These are phyloP conservation scores for Tethya wilhelma DNA, from an alignment of 37 sponge, comb jelly and placozoan genomes.

Conservation along the genomic window DNA sequence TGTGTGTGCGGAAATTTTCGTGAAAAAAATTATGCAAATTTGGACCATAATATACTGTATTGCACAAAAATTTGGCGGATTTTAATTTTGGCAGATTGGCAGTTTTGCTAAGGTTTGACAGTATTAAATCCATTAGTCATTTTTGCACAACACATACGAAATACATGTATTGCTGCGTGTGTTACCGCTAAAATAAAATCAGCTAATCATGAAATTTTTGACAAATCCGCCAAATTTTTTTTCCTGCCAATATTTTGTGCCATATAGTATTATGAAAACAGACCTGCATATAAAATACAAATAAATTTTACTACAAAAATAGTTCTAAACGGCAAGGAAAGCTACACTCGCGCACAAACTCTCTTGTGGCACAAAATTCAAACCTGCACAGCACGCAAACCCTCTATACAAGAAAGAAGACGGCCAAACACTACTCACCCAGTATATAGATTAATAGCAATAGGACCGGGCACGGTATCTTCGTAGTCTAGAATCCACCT, in stretches of 20 bases:
- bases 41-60: no score
- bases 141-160: background rate
- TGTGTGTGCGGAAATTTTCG: background rate
- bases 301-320: background rate
- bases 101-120: no score
- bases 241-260: no score
- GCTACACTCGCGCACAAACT: background rate
- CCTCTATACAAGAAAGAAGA: background rate
- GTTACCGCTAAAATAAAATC: background rate
- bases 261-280: no score
- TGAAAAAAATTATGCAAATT: background rate
- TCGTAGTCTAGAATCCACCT: conserved; percentile 6
- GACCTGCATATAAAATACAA: no score
- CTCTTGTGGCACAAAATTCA: background rate
- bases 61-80: no score
- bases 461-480: background rate
- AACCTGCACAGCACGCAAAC: background rate
- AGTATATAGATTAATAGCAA: conserved; percentile 21
- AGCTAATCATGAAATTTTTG: no score
- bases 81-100: no score
- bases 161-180: background rate
- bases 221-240: no score
- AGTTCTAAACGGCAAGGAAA: background rate
- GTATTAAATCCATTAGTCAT: background rate
- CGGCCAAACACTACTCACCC: conserved; percentile 26